Evolutionary conservation across 2,797 vertebrate genomes (phyloP).

Genomic region (Hydrolagus colliei): DNA sequence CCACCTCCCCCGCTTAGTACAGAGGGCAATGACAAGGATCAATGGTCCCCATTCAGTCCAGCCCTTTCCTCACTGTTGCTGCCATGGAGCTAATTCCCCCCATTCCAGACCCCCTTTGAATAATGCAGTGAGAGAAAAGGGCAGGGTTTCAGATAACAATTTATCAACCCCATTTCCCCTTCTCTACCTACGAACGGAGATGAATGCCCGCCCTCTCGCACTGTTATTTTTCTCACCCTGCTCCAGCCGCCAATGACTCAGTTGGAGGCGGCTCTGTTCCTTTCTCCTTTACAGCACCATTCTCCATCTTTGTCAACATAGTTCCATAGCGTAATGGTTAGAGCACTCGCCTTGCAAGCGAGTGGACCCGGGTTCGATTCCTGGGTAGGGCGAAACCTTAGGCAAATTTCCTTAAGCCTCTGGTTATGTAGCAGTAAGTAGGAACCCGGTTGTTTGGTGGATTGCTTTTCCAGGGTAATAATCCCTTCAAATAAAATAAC

Average conservation of each 20-base stretch:
- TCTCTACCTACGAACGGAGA: conserved; percentile 60
- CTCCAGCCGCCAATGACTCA: not conserved
- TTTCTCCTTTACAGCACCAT: not conserved
- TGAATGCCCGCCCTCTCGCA: conserved; percentile 63
- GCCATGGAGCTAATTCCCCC: conserved; percentile 69
- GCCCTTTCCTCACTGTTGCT: conserved; percentile 57
- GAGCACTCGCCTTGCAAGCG: no score
- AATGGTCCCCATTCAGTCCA: conserved; percentile 45
- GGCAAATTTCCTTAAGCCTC: no score
- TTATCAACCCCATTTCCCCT: conserved; percentile 62
- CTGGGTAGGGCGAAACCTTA: no score
- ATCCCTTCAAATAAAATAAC: no score
- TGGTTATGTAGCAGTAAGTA: no score
- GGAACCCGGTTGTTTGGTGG: no score
- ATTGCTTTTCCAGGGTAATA: no score
- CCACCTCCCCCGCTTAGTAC: conserved; percentile 34
- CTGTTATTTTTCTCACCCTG: conserved; percentile 37
- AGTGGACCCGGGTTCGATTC: no score
- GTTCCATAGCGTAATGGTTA: not conserved
- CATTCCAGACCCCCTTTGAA: conserved; percentile 58
- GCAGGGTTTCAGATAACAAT: conserved; percentile 56
- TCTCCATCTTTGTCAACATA: no score
- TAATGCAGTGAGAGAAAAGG: conserved; percentile 67
- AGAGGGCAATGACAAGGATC: conserved; percentile 69
- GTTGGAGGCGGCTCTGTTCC: not conserved